Base-by-base conservation (phyloP, 2,113 vertebrate species). In the Tautogolabrus adspersus region DNA sequence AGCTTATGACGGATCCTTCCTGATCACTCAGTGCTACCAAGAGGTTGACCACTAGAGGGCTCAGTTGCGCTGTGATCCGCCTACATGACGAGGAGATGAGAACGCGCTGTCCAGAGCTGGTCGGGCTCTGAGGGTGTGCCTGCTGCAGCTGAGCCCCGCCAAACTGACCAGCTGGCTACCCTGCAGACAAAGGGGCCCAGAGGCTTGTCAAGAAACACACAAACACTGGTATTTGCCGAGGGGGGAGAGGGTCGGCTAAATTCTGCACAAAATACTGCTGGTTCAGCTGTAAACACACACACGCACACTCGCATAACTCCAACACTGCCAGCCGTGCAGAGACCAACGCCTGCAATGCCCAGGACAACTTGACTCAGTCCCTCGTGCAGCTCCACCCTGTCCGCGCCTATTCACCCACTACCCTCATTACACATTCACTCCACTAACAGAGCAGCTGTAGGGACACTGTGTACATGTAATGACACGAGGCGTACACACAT, bases 201-300 rank as follows among this genome's bases (percentile, higher is more conserved):
- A 84, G 86, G 86, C 47, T 89, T 91, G 91, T 85, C 79, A 88
- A 83, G 85, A 89, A 86, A 80, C 83, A 85, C 82, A 90, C 82
- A 81, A 88, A 87, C 82, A 82, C 72, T 85, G 90, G 86, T 75
- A 90, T 91, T 85, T 78, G 90, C 62, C 8, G 49, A 3, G 16
- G 2, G 42, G 75, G 73, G 61, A 19, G 47, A 56, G 56, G 65
- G 74, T 72, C 75, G 40, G 68, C 84, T 69, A 72, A 81, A 78
- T 81, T 86, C 84, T 89, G 90, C 77, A 89, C 80, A 87, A 91
- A 88, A 91, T 90, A 85, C 82, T 88, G 92, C 90, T 81, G 78
- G 54, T 72, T 91, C 90, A 93, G 91, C 91, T 83, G 70, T 70
- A 75, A 74, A 72, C 64, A 38, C 59, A 19, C 40, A 2, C 52